phyloP scores from a whole-genome alignment of 2,888 invertebrate species.

The Brenthis hecate region DNA sequence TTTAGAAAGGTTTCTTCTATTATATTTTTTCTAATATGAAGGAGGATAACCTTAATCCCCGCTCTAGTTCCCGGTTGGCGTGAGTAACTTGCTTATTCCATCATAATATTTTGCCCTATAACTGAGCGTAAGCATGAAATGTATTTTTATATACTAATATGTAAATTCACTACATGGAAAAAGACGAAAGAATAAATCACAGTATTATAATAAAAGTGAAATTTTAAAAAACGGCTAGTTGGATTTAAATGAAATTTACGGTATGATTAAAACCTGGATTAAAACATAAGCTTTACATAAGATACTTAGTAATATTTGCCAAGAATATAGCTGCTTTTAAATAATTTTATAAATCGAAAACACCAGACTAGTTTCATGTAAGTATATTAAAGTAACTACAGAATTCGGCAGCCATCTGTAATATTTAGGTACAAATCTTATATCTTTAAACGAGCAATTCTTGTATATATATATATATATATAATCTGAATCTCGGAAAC shows the following conservation, averaged over 20 bases:
- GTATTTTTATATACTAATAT: not conserved
- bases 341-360: no score
- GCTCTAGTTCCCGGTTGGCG: not conserved
- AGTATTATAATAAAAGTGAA: not conserved
- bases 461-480: no score
- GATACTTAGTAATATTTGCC: not conserved
- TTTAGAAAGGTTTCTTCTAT: slow-evolving; percentile 1
- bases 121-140: not conserved
- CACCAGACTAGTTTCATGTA: not conserved
- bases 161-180: not conserved
- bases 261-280: not conserved
- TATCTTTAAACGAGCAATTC: no score
- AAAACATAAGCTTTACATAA: not conserved
- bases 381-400: no score
- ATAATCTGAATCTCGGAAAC: no score
- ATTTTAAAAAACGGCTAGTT: not conserved
- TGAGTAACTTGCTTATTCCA: not conserved
- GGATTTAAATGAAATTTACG: not conserved
- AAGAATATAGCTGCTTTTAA: no score
- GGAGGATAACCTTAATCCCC: slow-evolving; percentile 9
- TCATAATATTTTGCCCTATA: slow-evolving; percentile 1
- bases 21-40: slow-evolving; percentile 2
- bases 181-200: not conserved
- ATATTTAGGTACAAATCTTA: no score
- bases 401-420: no score